These are phyloP conservation scores for Bradypodion pumilum DNA, from an alignment of 2,797 vertebrate genomes.

Conservation along the genomic window DNA sequence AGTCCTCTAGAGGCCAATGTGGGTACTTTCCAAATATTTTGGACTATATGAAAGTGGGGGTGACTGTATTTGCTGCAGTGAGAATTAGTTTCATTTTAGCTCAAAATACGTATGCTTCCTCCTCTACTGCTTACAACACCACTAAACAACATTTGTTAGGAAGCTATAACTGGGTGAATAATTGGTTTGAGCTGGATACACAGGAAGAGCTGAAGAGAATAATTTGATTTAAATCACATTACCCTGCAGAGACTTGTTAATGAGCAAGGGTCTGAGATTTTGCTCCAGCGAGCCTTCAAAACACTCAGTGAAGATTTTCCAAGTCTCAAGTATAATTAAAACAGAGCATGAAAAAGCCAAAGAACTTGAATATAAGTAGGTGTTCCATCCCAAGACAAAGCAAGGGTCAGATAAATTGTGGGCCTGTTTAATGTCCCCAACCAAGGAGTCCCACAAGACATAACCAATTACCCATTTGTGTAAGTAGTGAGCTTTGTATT, in stretches of 20 bases:
- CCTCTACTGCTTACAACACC: not conserved
- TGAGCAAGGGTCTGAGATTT: not conserved
- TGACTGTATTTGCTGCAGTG: not conserved
- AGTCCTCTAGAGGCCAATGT: not conserved
- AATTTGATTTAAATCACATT: slow-evolving; percentile 1
- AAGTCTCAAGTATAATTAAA: not conserved
- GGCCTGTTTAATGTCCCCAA: not conserved
- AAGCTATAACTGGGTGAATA: slow-evolving; percentile 21
- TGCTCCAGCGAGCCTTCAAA: not conserved
- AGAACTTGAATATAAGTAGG: not conserved
- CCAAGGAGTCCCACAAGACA: not conserved
- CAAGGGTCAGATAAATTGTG: not conserved
- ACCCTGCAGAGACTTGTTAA: not conserved
- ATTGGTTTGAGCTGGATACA: not conserved
- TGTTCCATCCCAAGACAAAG: not conserved
- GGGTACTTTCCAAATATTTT: not conserved
- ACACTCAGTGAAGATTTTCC: not conserved
- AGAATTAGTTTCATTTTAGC: slow-evolving; percentile 9
- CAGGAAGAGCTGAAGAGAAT: not conserved
- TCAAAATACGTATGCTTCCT: not conserved
- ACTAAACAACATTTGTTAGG: slow-evolving; percentile 42
- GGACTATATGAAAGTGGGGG: not conserved
- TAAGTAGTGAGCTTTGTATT: not conserved
- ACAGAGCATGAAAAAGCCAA: not conserved
- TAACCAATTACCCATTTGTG: not conserved